Evolutionary conservation across 2,113 vertebrate species (phyloP).

Genomic region (Anas platyrhynchos): DNA sequence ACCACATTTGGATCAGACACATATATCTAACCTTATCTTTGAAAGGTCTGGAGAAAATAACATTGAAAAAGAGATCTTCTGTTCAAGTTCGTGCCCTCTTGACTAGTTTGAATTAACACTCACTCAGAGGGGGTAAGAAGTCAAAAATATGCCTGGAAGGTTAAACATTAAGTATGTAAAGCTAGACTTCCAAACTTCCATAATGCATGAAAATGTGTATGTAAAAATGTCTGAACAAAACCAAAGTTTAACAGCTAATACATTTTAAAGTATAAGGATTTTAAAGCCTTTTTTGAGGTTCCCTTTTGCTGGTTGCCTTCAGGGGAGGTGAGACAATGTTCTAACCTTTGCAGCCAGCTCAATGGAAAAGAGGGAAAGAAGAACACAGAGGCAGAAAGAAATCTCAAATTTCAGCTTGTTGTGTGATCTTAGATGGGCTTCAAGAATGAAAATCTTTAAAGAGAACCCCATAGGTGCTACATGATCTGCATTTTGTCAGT

Average conservation of each 20-base stretch:
- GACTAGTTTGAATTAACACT: conserved; percentile 64
- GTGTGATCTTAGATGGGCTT: conserved; percentile 62
- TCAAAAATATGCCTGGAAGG: conserved; percentile 60
- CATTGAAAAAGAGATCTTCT: conserved; percentile 43
- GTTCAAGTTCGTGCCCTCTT: conserved; percentile 26
- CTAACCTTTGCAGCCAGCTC: conserved; percentile 67
- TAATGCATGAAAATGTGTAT: conserved; percentile 51
- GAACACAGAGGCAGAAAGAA: conserved; percentile 51
- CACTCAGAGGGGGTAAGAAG: conserved; percentile 53
- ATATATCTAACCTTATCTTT: conserved; percentile 65
- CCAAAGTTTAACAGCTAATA: conserved; percentile 36
- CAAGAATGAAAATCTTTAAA: conserved; percentile 54
- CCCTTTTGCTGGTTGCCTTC: conserved; percentile 63
- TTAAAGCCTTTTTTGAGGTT: conserved; percentile 52
- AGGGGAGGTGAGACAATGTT: conserved; percentile 64
- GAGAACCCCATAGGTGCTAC: conserved; percentile 56
- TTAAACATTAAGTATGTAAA: conserved; percentile 64
- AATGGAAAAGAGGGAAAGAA: conserved; percentile 39
- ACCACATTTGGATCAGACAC: conserved; percentile 54
- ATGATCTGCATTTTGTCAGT: conserved; percentile 68
- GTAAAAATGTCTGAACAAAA: conserved; percentile 44
- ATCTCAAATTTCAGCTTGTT: conserved; percentile 55
- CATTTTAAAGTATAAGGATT: conserved; percentile 58
- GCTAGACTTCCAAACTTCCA: conserved; percentile 45
- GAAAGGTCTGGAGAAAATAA: conserved; percentile 63